Evolutionary conservation across 2,113 vertebrate species (phyloP).

Genomic region (Cynoglossus semilaevis): DNA sequence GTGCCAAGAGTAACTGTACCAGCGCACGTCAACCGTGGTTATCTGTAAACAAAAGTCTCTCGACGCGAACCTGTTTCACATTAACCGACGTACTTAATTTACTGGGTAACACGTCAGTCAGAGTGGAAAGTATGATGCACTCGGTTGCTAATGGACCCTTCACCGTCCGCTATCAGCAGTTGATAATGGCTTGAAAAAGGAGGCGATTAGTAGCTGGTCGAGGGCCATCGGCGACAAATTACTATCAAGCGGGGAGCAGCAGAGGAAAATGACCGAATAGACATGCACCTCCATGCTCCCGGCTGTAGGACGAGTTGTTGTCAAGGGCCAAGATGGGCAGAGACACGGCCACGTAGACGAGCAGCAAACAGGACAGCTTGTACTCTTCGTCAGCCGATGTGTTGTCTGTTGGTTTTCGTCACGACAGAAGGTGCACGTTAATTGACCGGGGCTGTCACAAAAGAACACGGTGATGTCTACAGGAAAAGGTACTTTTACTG

Average conservation of each 20-base stretch:
- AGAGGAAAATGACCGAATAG: constrained; percentile 31
- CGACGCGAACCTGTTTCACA: constrained; percentile 61
- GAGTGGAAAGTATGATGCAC: constrained; percentile 60
- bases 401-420: constrained; percentile 73
- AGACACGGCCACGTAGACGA: constrained; percentile 87
- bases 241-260: constrained; percentile 19
- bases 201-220: constrained; percentile 26
- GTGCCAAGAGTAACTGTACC: constrained; percentile 66
- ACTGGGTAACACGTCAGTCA: constrained; percentile 35
- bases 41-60: constrained; percentile 68
- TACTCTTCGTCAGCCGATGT: constrained; percentile 86
- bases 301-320: constrained; percentile 79
- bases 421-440: neutral
- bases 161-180: constrained; percentile 37
- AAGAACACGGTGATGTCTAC: neutral
- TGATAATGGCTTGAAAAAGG: constrained; percentile 31
- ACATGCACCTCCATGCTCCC: constrained; percentile 83
- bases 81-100: constrained; percentile 48
- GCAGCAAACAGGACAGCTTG: constrained; percentile 84
- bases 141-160: constrained; percentile 34
- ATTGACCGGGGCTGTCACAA: neutral
- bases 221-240: constrained; percentile 28
- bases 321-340: constrained; percentile 84
- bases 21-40: constrained; percentile 63
- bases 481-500: neutral